Conservation (phyloP, 2,888 invertebrate species). For the Conistra vaccinii region DNA sequence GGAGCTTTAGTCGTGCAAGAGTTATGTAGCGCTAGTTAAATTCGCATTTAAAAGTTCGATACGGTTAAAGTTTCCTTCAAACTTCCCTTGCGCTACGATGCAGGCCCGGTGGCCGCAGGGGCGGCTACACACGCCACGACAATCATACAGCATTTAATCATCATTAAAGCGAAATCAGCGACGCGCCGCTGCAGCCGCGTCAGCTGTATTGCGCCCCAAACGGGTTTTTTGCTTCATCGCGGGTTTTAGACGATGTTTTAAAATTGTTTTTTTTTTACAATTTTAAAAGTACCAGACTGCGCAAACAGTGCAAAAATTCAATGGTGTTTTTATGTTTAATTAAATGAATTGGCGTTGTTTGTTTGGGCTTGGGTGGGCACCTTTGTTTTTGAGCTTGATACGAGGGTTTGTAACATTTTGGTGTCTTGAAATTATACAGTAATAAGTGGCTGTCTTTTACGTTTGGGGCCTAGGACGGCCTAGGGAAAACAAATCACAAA, state of each 20-base stretch:
- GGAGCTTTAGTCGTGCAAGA: conserved; percentile 19
- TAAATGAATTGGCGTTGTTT: conserved; percentile 32
- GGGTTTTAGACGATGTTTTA: conserved; percentile 76
- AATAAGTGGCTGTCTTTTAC: neutral
- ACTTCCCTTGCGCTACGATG: conserved; percentile 55
- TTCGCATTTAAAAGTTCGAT: conserved; percentile 57
- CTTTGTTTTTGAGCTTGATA: conserved; percentile 23
- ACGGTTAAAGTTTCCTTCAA: conserved; percentile 59
- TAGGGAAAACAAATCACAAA: conserved; percentile 6
- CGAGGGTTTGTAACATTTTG: neutral
- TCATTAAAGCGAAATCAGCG: conserved; percentile 89
- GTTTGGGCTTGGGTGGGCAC: conserved; percentile 23
- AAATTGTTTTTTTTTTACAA: conserved; percentile 61
- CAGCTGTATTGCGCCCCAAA: conserved; percentile 82
- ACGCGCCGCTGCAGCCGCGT: conserved; percentile 80
- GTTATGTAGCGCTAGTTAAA: conserved; percentile 39
- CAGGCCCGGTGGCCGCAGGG: conserved; percentile 50
- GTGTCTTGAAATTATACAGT: neutral
- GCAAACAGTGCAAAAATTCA: conserved; percentile 36
- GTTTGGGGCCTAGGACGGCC: too few species aligned
- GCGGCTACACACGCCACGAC: conserved; percentile 79
- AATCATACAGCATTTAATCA: conserved; percentile 90
- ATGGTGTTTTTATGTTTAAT: conserved; percentile 43
- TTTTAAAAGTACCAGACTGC: conserved; percentile 19
- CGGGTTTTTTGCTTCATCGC: conserved; percentile 78